Evolutionary conservation across 2,113 vertebrate genomes (phyloP).

Genomic region (Gorsachius goisagi): DNA sequence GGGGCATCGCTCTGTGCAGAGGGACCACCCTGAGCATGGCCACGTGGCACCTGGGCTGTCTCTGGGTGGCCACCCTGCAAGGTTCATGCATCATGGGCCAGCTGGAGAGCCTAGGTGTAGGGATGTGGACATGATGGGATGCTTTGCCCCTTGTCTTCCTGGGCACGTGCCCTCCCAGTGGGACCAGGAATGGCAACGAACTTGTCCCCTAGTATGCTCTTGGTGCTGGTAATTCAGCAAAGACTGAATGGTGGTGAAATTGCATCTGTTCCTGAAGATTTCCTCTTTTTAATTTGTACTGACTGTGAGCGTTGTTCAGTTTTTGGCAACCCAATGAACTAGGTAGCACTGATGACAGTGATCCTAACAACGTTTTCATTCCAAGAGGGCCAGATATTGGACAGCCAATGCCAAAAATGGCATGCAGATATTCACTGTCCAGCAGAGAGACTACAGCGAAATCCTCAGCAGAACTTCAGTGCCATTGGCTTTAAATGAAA

Average conservation of each 20-base stretch:
- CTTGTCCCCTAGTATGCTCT: accelerated
- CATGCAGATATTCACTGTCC: background rate
- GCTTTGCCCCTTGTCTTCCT: background rate
- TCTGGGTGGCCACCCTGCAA: background rate
- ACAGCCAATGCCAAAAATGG: background rate
- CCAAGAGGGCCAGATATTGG: background rate
- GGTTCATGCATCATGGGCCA: background rate
- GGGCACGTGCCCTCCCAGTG: accelerated
- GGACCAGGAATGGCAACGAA: background rate
- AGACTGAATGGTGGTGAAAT: background rate
- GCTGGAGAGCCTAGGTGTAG: background rate
- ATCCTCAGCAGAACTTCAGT: background rate
- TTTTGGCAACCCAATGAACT: background rate
- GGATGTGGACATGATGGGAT: background rate
- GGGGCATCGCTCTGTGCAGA: background rate
- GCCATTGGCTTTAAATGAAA: background rate
- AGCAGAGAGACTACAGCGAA: background rate
- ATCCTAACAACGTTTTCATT: background rate
- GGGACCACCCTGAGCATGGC: background rate
- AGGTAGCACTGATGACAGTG: background rate
- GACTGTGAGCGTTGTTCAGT: background rate
- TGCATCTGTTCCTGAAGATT: background rate
- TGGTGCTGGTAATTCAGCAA: background rate
- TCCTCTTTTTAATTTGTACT: background rate
- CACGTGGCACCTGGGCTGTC: accelerated